Evolutionary conservation across 2,888 invertebrate genomes (phyloP), one percentile per base, ranked within the genome.

Genomic region (Drosophila melanosoma): DNA sequence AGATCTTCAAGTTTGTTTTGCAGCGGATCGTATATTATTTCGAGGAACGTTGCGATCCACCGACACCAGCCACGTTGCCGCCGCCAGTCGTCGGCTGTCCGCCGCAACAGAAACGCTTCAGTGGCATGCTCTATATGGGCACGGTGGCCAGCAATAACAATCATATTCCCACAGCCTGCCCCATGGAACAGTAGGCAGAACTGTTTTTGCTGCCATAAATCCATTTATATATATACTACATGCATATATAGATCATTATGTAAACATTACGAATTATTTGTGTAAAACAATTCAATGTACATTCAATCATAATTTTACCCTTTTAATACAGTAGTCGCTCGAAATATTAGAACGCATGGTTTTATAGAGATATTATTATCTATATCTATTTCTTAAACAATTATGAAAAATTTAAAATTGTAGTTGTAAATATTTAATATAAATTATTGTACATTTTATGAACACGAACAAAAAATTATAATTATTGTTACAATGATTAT

Each of bases 1-100:
- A 91, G 79, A 91, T 93, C 57, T 91, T 92, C 36, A 92, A 91
- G 69, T 92, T 88, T 71, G 92, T 92, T 0, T 74, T 92, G 23
- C 89, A 92, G 62, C 89, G 90, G 3, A 91, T 92, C 59, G 87
- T 85, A 1, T 84, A 86, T 7, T 92, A 92, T 36, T 88, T 92
- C 38, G 92, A 91, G 59, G 91, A 92, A 62, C 90, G 91, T 5
- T 88, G 87, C 63, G 91, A 91, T 88, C 15, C 85, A 15, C 45
- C 45, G 4, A 4, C 83, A 5, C 52, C 76, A 2, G 70, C 75
- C 5, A n/a, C 29, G 8, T 58, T 68, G 1, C 74, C 83, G 2
- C 23, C 45, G 15, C 45, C 45, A 45, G 23, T 45, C 23, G 53
- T 63, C 36, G 73, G 82, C 32, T 90, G 87, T 65, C 91, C 91